Percentiles rank a stretch among this genome's conserved stretches.
These are phyloP conservation scores for Excalfactoria chinensis DNA, from an alignment of 2,113 vertebrate species.

Conservation along the genomic window DNA sequence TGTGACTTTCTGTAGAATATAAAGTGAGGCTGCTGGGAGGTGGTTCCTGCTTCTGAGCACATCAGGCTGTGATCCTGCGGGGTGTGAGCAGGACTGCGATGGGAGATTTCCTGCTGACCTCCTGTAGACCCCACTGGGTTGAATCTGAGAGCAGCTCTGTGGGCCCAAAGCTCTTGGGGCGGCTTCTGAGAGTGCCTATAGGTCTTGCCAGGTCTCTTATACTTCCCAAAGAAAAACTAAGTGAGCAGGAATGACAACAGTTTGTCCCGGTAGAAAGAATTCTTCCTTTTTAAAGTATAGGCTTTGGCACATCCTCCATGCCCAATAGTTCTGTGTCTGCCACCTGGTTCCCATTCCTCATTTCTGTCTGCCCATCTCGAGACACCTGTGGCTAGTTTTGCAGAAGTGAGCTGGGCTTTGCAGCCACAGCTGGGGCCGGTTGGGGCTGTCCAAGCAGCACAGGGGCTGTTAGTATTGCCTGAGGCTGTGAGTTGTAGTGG, in stretches of 20 bases:
- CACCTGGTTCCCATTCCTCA: background rate
- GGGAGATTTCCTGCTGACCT: background rate
- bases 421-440: background rate
- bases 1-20: background rate
- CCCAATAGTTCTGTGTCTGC: background rate
- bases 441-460: background rate
- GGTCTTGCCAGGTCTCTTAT: background rate
- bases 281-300: background rate
- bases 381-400: slow-evolving; percentile 40
- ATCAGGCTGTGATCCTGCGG: background rate
- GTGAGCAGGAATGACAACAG: background rate
- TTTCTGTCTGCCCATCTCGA: background rate
- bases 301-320: background rate
- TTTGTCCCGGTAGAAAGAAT: background rate
- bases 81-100: background rate
- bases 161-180: too few species aligned
- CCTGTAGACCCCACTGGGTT: background rate
- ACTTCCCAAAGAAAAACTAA: background rate
- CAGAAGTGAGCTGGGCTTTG: slow-evolving; percentile 29
- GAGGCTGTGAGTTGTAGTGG: background rate
- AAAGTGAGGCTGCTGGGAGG: background rate
- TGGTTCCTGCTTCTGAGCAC: background rate
- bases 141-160: background rate
- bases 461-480: background rate
- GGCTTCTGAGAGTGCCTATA: background rate